These are phyloP conservation scores for Cercopithecus mona DNA, from an alignment of 2,113 vertebrate genomes.

Conservation along the genomic window DNA sequence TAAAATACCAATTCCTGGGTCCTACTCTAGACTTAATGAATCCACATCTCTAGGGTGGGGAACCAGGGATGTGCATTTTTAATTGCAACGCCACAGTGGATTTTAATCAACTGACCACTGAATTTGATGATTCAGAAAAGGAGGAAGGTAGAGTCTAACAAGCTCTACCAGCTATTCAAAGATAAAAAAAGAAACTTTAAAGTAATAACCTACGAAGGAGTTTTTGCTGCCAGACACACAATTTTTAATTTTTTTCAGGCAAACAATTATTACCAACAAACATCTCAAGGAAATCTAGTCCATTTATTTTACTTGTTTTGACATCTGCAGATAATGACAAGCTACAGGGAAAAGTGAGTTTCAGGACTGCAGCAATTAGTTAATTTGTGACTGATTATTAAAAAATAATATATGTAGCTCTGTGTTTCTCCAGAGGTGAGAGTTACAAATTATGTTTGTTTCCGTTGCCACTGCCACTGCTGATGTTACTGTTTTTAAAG, in stretches of 20 bases:
- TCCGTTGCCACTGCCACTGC: background rate
- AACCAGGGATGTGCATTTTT: background rate
- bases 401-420: constrained; percentile 52
- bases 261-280: constrained; percentile 28
- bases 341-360: constrained; percentile 27
- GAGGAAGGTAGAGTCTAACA: background rate
- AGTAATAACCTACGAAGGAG: background rate
- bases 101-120: background rate
- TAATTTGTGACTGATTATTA: constrained; percentile 66
- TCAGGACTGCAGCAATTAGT: constrained; percentile 61
- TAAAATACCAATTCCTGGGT: background rate
- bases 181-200: background rate
- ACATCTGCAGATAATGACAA: constrained; percentile 57
- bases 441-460: constrained; percentile 48
- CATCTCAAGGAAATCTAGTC: constrained; percentile 19
- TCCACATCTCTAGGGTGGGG: background rate
- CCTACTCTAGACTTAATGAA: background rate
- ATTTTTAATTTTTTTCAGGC: background rate
- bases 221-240: background rate
- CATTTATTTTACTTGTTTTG: constrained; percentile 66
- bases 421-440: constrained; percentile 8
- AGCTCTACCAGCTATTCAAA: background rate
- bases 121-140: background rate
- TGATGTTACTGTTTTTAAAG: constrained; percentile 37
- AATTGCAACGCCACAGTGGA: background rate